Conservation (phyloP, 2,113 vertebrate genomes). For the Sorex araneus region DNA sequence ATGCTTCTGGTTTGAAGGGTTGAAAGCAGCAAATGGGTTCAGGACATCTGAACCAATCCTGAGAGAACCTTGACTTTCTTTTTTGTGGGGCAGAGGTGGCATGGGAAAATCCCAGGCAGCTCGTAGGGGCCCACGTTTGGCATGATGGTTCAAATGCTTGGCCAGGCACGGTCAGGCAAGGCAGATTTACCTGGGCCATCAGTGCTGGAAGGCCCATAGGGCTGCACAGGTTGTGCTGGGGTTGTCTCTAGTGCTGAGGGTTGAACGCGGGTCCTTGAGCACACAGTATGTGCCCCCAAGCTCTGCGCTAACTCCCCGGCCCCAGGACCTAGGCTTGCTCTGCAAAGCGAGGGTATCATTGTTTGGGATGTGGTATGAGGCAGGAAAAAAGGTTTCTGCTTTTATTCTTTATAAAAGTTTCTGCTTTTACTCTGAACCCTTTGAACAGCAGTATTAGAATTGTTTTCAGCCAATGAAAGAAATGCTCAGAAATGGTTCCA, state of each 20-base stretch:
- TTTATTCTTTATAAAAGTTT: conserved; percentile 37
- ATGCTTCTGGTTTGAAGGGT: conserved; percentile 16
- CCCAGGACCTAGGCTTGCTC: conserved; percentile 29
- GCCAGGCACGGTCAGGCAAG: too few relatives aligned
- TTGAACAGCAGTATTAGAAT: not conserved
- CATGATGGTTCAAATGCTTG: too few relatives aligned
- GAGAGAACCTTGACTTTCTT: conserved; percentile 32
- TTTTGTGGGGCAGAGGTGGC: too few relatives aligned
- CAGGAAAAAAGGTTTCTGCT: conserved; percentile 11
- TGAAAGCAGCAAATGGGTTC: not conserved
- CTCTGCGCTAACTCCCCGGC: too few relatives aligned
- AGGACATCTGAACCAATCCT: conserved; percentile 13
- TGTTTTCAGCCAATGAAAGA: conserved; percentile 67
- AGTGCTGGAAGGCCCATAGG: too few relatives aligned
- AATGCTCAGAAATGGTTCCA: conserved; percentile 58
- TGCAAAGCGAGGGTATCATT: not conserved
- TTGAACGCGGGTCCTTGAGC: too few relatives aligned
- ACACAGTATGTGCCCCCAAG: too few relatives aligned
- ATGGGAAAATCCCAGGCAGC: too few relatives aligned
- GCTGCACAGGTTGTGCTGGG: too few relatives aligned
- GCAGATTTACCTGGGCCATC: too few relatives aligned
- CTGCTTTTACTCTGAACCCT: conserved; percentile 67
- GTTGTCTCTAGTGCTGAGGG: too few relatives aligned
- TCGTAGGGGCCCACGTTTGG: too few relatives aligned
- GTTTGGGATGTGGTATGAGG: not conserved